Conservation (phyloP, 2,888 invertebrate species). For the Caenorhabditis parvicauda region DNA sequence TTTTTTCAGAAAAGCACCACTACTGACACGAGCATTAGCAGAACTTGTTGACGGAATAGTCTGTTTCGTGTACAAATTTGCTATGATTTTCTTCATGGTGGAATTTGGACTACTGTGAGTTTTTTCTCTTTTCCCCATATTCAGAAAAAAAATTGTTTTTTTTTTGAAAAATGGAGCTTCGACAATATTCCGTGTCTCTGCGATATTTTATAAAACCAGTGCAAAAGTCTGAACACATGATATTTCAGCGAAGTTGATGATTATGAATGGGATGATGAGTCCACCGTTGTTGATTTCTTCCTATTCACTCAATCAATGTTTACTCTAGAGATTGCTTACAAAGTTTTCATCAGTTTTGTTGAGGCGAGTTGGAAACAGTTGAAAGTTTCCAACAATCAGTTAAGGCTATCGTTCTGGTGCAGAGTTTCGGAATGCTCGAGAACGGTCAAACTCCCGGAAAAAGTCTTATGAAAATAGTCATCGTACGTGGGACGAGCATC, state of each 20-base stretch:
- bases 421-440: constrained; percentile 20
- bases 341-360: constrained; percentile 43
- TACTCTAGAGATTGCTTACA: constrained; percentile 53
- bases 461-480: constrained; percentile 40
- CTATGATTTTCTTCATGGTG: constrained; percentile 42
- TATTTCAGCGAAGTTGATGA: constrained; percentile 51
- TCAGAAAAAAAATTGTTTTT: constrained; percentile 1
- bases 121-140: neutral
- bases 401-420: constrained; percentile 33
- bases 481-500: no score
- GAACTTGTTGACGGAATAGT: constrained; percentile 52
- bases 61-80: constrained; percentile 47
- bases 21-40: constrained; percentile 44
- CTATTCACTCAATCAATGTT: constrained; percentile 58
- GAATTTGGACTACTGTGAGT: constrained; percentile 49
- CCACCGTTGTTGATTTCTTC: constrained; percentile 55
- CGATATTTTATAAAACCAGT: no score
- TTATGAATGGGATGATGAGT: constrained; percentile 44
- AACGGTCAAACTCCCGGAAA: constrained; percentile 58
- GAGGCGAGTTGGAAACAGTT: no score
- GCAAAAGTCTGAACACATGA: neutral
- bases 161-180: neutral
- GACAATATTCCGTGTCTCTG: no score
- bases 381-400: constrained; percentile 1
- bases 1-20: constrained; percentile 32